These are phyloP conservation scores for Forficula auricularia DNA, from an alignment of 1,140 invertebrate species.

Conservation along the genomic window DNA sequence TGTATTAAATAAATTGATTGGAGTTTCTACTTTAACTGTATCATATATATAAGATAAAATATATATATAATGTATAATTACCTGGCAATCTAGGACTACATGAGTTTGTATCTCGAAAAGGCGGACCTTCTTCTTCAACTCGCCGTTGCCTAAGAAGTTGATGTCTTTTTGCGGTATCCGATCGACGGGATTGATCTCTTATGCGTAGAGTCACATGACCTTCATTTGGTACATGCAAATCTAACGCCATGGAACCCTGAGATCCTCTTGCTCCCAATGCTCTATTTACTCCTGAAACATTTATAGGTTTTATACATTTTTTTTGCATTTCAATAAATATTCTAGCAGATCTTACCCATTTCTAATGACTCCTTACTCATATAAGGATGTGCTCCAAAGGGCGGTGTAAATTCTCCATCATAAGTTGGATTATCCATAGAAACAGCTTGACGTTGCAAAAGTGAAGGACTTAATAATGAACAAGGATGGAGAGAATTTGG, in stretches of 20 bases:
- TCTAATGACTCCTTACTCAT: constrained; percentile 16
- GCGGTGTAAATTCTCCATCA: constrained; percentile 16
- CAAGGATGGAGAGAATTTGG: constrained; percentile 17
- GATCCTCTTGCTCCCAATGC: constrained; percentile 25
- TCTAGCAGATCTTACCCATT: constrained; percentile 14
- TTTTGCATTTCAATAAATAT: constrained; percentile 3
- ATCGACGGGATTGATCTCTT: constrained; percentile 35
- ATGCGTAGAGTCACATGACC: constrained; percentile 48
- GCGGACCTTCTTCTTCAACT: constrained; percentile 41
- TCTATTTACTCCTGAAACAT: constrained; percentile 5
- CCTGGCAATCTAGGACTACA: constrained; percentile 4
- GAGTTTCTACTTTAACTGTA: no score
- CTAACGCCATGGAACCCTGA: constrained; percentile 52
- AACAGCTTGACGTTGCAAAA: constrained; percentile 42
- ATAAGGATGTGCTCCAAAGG: constrained; percentile 13
- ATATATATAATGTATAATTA: no score
- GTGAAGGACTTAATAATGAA: constrained; percentile 34
- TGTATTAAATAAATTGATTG: no score
- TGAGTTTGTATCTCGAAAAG: neutral
- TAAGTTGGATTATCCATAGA: constrained; percentile 38
- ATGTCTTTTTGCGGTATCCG: constrained; percentile 50
- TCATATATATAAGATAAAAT: no score
- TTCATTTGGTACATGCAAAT: constrained; percentile 43
- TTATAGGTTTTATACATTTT: constrained; percentile 18
- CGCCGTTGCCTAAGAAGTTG: constrained; percentile 54